Base-by-base conservation (phyloP, 2,113 vertebrate genomes). In the Vireo altiloquus region DNA sequence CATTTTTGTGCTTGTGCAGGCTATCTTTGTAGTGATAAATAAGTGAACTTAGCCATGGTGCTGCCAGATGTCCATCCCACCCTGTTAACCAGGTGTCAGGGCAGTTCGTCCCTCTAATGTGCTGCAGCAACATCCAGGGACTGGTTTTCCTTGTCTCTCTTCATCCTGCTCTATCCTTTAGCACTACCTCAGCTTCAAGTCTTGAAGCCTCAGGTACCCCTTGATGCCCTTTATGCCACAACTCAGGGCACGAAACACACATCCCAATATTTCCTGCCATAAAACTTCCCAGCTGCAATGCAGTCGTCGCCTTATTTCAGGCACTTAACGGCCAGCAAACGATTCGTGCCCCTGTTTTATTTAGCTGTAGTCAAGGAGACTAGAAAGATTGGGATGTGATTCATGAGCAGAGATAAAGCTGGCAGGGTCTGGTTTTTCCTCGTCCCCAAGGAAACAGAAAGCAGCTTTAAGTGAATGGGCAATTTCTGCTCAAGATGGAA, bases 311-410 rank as follows among this genome's bases (percentile, higher is more conserved):
- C 8, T 72, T 82, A 35, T 88, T 90, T 74, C 92, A 57, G 85
- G 75, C 88, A 40, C 92, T 92, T 37, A 87, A 90, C 1, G 15
- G 90, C 49, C 85, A 22, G 57, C 9, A 0, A 66, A 35, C 10
- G 63, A 75, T 79, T 92, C 66, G 95, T 94, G 90, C 53, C 66
- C 92, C 70, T 96, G 95, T 92, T 96, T 95, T 95, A 95, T 96
- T 95, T 96, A 93, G 90, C 92, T 33, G 96, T 95, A 96, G 96
- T 86, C 96, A 96, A 93, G 94, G 96, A 95, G 94, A 95, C 96
- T 30, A 49, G 63, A 56, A 57, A 76, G 88, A 76, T 25, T 37
- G 90, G 82, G 84, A 91, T 5, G 50, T 90, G 94, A 95, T 96
- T 95, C 87, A 89, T 10, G 40, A 90, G 61, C 6, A 6, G 70